phyloP scores from a whole-genome alignment of 2,888 invertebrate species.

The Cataglyphis cursor region DNA sequence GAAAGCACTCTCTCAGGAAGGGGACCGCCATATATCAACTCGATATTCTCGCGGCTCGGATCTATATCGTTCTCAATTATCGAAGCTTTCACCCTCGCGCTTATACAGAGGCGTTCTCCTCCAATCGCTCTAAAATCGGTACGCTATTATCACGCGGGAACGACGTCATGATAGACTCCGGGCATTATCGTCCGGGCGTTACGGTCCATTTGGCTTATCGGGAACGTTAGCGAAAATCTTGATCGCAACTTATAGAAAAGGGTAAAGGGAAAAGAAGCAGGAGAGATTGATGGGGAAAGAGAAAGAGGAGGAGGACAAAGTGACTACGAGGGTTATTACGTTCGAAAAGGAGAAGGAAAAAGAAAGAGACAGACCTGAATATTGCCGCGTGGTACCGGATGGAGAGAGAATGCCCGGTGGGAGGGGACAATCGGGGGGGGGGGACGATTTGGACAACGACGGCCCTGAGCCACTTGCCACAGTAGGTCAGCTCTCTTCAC shows the following conservation, averaged over 20 bases:
- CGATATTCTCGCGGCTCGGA: slow-evolving; percentile 1
- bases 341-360: slow-evolving; percentile 50
- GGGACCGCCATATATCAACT: neutral
- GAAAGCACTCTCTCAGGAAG: slow-evolving; percentile 38
- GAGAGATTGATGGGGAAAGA: slow-evolving; percentile 10
- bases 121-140: slow-evolving; percentile 43
- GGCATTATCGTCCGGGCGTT: slow-evolving; percentile 21
- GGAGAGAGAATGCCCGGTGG: slow-evolving; percentile 61
- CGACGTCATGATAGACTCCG: slow-evolving; percentile 26
- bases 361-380: slow-evolving; percentile 71
- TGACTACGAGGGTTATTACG: slow-evolving; percentile 50
- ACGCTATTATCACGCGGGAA: slow-evolving; percentile 23
- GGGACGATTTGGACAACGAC: slow-evolving; percentile 85
- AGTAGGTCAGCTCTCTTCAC: slow-evolving; percentile 87
- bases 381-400: slow-evolving; percentile 73
- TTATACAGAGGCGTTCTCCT: slow-evolving; percentile 6
- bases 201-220: slow-evolving; percentile 35
- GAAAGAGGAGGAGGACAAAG: slow-evolving; percentile 23
- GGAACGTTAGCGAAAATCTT: slow-evolving; percentile 7
- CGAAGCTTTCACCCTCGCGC: slow-evolving; percentile 54
- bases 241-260: slow-evolving; percentile 24
- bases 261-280: slow-evolving; percentile 58
- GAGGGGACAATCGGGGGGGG: slow-evolving; percentile 58
- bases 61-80: slow-evolving; percentile 41
- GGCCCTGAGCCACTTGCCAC: slow-evolving; percentile 87